phyloP scores from a whole-genome alignment of 2,888 invertebrate genomes.

The Pristionchus mayeri region DNA sequence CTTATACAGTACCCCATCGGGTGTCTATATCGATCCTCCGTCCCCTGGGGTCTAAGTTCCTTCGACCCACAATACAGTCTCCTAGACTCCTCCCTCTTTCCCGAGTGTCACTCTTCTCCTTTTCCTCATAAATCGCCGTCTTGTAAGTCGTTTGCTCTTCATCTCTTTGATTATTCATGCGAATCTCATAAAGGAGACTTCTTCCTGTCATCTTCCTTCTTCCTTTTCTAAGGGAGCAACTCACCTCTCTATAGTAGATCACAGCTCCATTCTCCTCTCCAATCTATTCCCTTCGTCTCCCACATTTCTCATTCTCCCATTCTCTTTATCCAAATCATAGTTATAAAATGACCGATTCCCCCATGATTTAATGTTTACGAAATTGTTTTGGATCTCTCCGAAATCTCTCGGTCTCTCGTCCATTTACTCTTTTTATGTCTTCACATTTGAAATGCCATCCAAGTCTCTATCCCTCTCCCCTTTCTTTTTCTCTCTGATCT shows the following conservation, averaged over 20 bases:
- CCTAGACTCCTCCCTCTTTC: background rate
- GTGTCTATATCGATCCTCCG: background rate
- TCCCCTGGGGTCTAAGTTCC: background rate
- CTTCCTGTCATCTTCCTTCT: slow-evolving; percentile 15
- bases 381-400: slow-evolving; percentile 51
- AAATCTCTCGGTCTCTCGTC: slow-evolving; percentile 49
- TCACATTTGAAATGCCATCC: slow-evolving; percentile 43
- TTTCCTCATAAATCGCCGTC: background rate
- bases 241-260: slow-evolving; percentile 10
- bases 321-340: slow-evolving; percentile 42
- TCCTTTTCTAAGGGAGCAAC: background rate
- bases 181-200: slow-evolving; percentile 32
- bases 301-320: slow-evolving; percentile 52
- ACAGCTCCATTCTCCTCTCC: background rate
- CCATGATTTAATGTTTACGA: slow-evolving; percentile 46
- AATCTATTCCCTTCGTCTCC: background rate
- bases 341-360: slow-evolving; percentile 49
- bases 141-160: background rate
- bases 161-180: slow-evolving; percentile 37
- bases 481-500: slow-evolving; percentile 14
- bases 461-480: slow-evolving; percentile 39
- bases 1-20: background rate
- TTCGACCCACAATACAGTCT: background rate
- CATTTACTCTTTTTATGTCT: slow-evolving; percentile 47
- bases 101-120: background rate